Evolutionary conservation across 2,797 vertebrate genomes (phyloP).

Genomic region (Pseudomugil gertrudae): DNA sequence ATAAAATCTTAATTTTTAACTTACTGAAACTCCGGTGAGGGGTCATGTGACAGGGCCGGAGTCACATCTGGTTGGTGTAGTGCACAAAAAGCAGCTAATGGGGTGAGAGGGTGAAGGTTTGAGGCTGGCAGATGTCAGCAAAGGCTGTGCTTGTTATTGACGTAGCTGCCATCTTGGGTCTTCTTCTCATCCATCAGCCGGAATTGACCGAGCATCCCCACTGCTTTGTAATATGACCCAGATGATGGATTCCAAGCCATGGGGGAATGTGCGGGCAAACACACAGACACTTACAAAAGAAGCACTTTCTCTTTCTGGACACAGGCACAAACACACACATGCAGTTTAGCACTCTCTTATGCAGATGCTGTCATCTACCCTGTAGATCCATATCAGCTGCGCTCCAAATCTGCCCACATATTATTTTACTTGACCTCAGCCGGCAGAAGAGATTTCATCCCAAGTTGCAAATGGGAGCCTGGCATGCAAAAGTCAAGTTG

Average conservation of each 20-base stretch:
- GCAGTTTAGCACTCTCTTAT: constrained; percentile 31
- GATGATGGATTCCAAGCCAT: constrained; percentile 66
- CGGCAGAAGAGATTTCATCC: constrained; percentile 42
- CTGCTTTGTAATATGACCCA: constrained; percentile 75
- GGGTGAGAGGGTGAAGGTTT: constrained; percentile 62
- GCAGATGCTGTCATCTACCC: constrained; percentile 65
- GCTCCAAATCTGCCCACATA: constrained; percentile 69
- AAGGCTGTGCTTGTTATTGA: constrained; percentile 71
- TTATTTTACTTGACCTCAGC: constrained; percentile 76
- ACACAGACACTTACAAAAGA: constrained; percentile 35
- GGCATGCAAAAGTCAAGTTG: constrained; percentile 68
- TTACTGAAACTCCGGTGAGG: background rate
- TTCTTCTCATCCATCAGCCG: constrained; percentile 70
- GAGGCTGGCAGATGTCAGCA: constrained; percentile 75
- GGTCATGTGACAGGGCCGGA: too few relatives aligned
- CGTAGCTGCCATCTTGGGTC: constrained; percentile 76
- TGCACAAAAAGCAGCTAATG: constrained; percentile 61
- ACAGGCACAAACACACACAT: constrained; percentile 23
- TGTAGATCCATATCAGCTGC: constrained; percentile 67
- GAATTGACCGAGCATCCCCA: constrained; percentile 70
- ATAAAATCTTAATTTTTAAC: constrained; percentile 6
- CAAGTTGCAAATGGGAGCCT: constrained; percentile 63
- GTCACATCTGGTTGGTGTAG: constrained; percentile 68
- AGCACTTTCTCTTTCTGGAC: constrained; percentile 53
- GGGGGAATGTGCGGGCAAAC: constrained; percentile 32